These are phyloP conservation scores for Goniozus legneri DNA, from an alignment of 1,140 invertebrate species.

Conservation along the genomic window DNA sequence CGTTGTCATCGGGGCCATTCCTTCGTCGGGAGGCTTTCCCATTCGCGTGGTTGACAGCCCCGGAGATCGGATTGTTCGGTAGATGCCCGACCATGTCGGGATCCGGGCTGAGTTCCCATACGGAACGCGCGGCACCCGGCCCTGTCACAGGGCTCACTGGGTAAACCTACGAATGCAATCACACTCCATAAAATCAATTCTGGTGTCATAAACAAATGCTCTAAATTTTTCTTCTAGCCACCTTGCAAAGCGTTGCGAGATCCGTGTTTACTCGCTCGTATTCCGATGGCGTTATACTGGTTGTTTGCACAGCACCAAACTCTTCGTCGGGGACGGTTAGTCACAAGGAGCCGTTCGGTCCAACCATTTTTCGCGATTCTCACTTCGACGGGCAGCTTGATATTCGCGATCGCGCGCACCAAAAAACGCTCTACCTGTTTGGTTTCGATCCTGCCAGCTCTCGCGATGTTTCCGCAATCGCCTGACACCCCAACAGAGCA, in stretches of 20 bases:
- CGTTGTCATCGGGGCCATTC: constrained; percentile 41
- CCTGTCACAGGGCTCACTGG: constrained; percentile 59
- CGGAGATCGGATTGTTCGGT: constrained; percentile 64
- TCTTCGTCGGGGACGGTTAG: constrained; percentile 35
- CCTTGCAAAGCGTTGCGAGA: constrained; percentile 51
- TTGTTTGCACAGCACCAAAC: constrained; percentile 17
- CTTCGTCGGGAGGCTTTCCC: constrained; percentile 27
- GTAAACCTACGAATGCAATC: constrained; percentile 39
- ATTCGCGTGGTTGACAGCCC: constrained; percentile 46
- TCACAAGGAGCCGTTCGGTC: constrained; percentile 36
- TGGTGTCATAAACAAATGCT: neutral
- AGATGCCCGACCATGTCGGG: constrained; percentile 55
- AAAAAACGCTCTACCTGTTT: constrained; percentile 12
- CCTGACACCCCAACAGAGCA: neutral
- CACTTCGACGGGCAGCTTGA: constrained; percentile 1
- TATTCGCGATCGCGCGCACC: constrained; percentile 12
- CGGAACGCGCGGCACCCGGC: constrained; percentile 79
- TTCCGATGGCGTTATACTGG: constrained; percentile 30
- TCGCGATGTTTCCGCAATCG: too few species aligned
- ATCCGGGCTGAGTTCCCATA: constrained; percentile 70
- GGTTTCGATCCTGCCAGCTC: constrained; percentile 12
- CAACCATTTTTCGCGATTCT: constrained; percentile 25
- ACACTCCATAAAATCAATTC: neutral
- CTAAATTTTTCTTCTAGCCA: constrained; percentile 17
- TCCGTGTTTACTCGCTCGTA: constrained; percentile 46